Percentiles rank a stretch among this genome's conserved stretches.
Conservation (phyloP, 2,888 invertebrate species). For the Scaptomyza polygonia region DNA sequence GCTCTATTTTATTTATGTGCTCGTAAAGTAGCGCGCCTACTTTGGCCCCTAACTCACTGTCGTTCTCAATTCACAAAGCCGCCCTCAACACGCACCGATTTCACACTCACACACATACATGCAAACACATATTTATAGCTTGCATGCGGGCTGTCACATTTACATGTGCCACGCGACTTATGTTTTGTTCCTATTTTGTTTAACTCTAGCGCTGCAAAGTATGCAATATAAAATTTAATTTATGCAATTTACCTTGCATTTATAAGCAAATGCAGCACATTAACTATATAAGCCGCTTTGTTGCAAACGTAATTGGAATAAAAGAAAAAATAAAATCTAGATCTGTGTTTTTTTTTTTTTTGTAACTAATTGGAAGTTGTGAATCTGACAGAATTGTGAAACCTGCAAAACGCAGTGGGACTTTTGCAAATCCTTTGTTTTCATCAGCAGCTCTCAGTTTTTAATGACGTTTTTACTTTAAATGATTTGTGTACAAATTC, state of each 20-base stretch:
- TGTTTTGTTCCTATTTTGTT: conserved; percentile 36
- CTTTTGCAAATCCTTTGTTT: background rate
- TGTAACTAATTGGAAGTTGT: background rate
- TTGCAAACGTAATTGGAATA: conserved; percentile 25
- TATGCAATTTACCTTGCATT: conserved; percentile 57
- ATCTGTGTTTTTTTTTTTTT: background rate
- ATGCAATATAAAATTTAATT: conserved; percentile 59
- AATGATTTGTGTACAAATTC: conserved; percentile 2
- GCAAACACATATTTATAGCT: conserved; percentile 15
- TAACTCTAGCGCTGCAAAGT: conserved; percentile 32
- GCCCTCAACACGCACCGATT: conserved; percentile 67
- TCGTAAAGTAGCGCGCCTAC: conserved; percentile 72
- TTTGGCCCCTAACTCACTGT: conserved; percentile 42
- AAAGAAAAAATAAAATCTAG: background rate
- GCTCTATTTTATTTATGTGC: conserved; percentile 64
- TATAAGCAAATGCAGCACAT: conserved; percentile 44
- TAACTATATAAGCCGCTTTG: conserved; percentile 44
- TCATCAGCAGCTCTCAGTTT: background rate
- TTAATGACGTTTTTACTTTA: background rate
- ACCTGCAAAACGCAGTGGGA: background rate
- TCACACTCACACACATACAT: conserved; percentile 32
- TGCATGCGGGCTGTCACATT: conserved; percentile 66
- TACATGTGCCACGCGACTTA: conserved; percentile 58
- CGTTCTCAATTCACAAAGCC: conserved; percentile 37
- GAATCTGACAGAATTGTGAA: background rate